Evolutionary conservation across 1,140 invertebrate species (phyloP), one percentile per base, ranked within the genome.

Genomic region (Chlorops oryzae): DNA sequence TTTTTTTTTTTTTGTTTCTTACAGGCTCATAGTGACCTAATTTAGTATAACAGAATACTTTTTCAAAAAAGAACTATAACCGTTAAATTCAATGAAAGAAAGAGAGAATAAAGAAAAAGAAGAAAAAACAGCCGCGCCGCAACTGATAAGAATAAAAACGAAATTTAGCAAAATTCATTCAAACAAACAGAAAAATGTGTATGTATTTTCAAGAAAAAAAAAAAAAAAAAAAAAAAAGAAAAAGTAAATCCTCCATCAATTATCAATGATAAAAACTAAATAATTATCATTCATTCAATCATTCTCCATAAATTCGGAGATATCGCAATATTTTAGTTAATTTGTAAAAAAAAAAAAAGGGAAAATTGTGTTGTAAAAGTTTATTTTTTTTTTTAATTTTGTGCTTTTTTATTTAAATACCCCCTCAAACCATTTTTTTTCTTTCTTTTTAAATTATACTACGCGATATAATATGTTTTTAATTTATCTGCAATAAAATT

Each of bases 11-110:
- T 53, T 38, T 49, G 47, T 53, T 52, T 52, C 39, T 53, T 53
- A 47, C 51, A 53, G 51, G 49, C 49, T 48, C 51, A 53, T 53
- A 53, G 51, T 53, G 51, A 47, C 51, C 48, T 53, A 53, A 39
- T 47, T 47, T 34, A 44, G 43, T 51, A 9, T 32, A 10, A 32
- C 28, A 32, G 9, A 10, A 32, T 32, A 32, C 15, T 10, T 32
- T 32, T 32, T 32, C 28, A 10, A 10, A 10, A 32, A 32, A 32
- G 45, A 27, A 35, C 34, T 39, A 46, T 13, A 32, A 28, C 23
- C 25, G 22, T 48, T 47, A 48, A 45, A 52, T 43, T 48, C 23
- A 10, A 27, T 22, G 24, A 50, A 39, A 48, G 34, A 34, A 42
- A 52, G 13, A 21, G 20, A 35, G 17, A 39, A 41, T 38, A 25